These are phyloP conservation scores for Gonatopus flavifemur DNA, from an alignment of 1,140 invertebrate genomes.

Conservation along the genomic window DNA sequence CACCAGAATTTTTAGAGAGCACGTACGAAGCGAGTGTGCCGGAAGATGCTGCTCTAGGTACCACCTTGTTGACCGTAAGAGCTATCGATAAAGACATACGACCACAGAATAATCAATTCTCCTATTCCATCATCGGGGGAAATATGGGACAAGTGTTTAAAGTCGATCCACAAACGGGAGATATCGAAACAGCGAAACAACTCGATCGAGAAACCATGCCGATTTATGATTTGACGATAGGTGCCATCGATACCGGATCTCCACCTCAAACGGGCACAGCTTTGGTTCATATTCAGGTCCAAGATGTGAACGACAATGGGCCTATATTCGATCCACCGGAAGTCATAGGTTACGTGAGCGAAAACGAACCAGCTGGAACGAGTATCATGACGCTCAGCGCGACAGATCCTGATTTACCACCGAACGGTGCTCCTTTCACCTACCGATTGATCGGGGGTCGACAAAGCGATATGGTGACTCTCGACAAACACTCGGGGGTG, in stretches of 20 bases:
- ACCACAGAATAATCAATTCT: constrained; percentile 89
- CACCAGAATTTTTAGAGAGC: constrained; percentile 82
- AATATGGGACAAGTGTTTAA: constrained; percentile 83
- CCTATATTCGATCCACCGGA: constrained; percentile 77
- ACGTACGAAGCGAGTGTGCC: constrained; percentile 76
- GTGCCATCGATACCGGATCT: constrained; percentile 84
- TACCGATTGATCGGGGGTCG: constrained; percentile 78
- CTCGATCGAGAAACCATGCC: constrained; percentile 83
- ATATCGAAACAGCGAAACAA: constrained; percentile 73
- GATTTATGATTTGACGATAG: constrained; percentile 79
- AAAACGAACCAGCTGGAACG: constrained; percentile 85
- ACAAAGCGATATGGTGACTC: constrained; percentile 73
- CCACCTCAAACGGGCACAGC: constrained; percentile 88
- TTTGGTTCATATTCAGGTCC: constrained; percentile 72
- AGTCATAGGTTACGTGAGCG: constrained; percentile 75
- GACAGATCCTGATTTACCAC: constrained; percentile 86
- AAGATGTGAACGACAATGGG: constrained; percentile 93
- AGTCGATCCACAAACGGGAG: constrained; percentile 83
- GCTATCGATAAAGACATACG: constrained; percentile 90
- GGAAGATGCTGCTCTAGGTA: constrained; percentile 74
- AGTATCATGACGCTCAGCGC: constrained; percentile 83
- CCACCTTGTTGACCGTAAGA: constrained; percentile 76
- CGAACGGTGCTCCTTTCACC: constrained; percentile 87
- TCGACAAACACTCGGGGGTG: constrained; percentile 79
- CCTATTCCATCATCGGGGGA: constrained; percentile 85